Conservation (phyloP, 2,113 vertebrate genomes). For the Corapipo altera region DNA sequence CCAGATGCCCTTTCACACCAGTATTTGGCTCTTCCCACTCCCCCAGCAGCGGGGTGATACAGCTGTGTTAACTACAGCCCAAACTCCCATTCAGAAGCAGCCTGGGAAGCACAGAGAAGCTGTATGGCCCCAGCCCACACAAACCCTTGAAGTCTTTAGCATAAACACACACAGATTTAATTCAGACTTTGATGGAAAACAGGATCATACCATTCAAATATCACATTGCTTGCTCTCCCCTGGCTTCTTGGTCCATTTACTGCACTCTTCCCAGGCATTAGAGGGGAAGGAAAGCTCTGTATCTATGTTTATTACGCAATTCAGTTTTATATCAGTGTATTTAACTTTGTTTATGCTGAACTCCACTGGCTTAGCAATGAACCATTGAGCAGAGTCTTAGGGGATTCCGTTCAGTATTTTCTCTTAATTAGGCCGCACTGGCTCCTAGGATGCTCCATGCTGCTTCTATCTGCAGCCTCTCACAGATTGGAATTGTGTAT, state of each 20-base stretch:
- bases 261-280: background rate
- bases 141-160: background rate
- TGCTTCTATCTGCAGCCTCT: background rate
- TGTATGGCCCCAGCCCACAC: background rate
- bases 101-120: background rate
- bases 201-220: background rate
- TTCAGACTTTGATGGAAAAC: background rate
- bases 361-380: slow-evolving; percentile 16
- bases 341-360: slow-evolving; percentile 5
- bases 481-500: background rate
- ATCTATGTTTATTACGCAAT: background rate
- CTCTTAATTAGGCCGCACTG: background rate
- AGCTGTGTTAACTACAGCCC: background rate
- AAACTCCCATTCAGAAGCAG: background rate
- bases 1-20: background rate
- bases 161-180: background rate
- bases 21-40: background rate
- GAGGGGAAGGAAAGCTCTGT: background rate
- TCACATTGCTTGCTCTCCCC: background rate
- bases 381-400: background rate
- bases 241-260: background rate
- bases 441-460: background rate
- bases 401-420: slow-evolving; percentile 13
- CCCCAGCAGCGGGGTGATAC: background rate
- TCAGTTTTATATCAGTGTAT: background rate